Base-by-base conservation (phyloP, 37 sponge, comb jelly and placozoan species). In the Geodia barretti region DNA sequence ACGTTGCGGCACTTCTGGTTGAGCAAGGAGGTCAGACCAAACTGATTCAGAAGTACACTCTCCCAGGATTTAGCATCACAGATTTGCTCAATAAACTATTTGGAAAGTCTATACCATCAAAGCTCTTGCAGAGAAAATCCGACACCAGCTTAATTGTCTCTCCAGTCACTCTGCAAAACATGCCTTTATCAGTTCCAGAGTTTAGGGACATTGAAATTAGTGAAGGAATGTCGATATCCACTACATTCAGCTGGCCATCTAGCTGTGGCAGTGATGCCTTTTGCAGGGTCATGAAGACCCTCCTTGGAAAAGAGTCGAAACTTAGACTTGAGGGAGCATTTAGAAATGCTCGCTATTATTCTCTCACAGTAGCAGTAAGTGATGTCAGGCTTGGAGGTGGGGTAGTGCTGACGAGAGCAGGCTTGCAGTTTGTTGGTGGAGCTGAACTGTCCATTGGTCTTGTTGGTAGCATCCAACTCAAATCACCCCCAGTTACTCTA, bases 251-350 rank as follows among this genome's bases (percentile, higher is more conserved):
- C 3, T 71, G 64, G 64, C 81, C 81, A 20, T 1, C 5, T 24
- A 24, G n/a, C 19, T 81, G 81, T 36, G 7, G 32, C 23, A 37
- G 39, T 17, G 81, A 81, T 60, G 3, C 41, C 20, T 81, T 81
- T 39, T 81, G 81, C 60, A 21, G 40, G 17, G 61, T 81, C 14
- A 47, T 60, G 20, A 63, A 70, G 34, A 41, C 24, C 23, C 43
- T 81, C 19, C 67, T 83, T 37, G 83, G 83, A 37, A n/a, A n/a
- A n/a, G 68, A 74, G 42, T 40, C 67, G 8, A 41, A 24, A 36
- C 38, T 83, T 8, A 23, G 24, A 28, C 67, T 83, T 36, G 31
- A 68, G n/a, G 83, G 62, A 5, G 8, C 60, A 8, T 40, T 83
- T 40, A 9, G 31, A 21, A 24, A n/a, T 28, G 30, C 37, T 1